These are phyloP conservation scores for Ormia ochracea DNA, from an alignment of 2,888 invertebrate genomes.

Conservation along the genomic window DNA sequence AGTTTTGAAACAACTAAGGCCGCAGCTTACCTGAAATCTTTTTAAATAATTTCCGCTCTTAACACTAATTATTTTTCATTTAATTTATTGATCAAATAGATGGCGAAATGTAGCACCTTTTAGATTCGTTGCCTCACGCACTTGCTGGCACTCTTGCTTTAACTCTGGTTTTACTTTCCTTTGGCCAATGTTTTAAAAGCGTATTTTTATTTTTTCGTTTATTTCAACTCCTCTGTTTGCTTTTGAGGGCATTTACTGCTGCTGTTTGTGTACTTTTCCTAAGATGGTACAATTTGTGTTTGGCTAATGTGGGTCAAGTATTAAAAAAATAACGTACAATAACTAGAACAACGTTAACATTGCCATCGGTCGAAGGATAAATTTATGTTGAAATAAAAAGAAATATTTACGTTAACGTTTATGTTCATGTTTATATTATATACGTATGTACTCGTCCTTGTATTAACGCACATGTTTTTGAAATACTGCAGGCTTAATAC, in stretches of 20 bases:
- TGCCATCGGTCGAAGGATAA: slow-evolving; percentile 59
- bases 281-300: slow-evolving; percentile 54
- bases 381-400: slow-evolving; percentile 50
- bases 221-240: slow-evolving; percentile 16
- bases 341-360: slow-evolving; percentile 52
- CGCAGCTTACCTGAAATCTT: no score
- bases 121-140: neutral
- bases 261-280: slow-evolving; percentile 8
- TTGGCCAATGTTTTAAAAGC: slow-evolving; percentile 19
- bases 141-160: neutral
- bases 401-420: slow-evolving; percentile 49
- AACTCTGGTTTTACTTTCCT: neutral
- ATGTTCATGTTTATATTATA: slow-evolving; percentile 11
- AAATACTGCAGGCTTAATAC: slow-evolving; percentile 17
- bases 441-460: neutral
- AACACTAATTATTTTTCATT: neutral
- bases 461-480: neutral
- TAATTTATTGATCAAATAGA: neutral
- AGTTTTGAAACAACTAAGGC: no score
- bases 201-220: neutral
- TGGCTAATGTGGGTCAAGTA: slow-evolving; percentile 61
- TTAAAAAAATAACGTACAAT: slow-evolving; percentile 29
- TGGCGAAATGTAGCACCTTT: neutral
- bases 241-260: slow-evolving; percentile 53
- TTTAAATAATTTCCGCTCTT: neutral